phyloP scores from a whole-genome alignment of 2,113 vertebrate genomes.

The Lepidothrix coronata region DNA sequence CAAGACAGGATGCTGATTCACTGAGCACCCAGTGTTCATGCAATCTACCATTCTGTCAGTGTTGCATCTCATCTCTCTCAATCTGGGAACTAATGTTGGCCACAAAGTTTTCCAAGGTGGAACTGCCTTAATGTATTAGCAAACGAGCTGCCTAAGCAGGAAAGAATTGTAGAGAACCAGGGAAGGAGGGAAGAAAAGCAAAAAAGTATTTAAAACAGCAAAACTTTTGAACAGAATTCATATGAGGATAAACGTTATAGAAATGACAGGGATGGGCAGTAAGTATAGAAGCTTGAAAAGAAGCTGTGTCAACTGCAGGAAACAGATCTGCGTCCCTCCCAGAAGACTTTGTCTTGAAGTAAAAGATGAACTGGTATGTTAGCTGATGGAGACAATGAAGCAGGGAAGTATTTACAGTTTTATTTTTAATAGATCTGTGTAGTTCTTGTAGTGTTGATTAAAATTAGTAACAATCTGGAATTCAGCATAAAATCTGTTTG shows the following conservation, averaged over 20 bases:
- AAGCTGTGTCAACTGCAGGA: neutral
- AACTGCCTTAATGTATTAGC: neutral
- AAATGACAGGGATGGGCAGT: neutral
- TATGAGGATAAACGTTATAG: neutral
- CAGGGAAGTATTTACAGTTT: neutral
- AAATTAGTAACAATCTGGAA: neutral
- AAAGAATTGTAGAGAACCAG: neutral
- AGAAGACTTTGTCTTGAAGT: neutral
- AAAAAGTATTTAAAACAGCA: neutral
- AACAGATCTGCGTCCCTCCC: neutral
- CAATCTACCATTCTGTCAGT: neutral
- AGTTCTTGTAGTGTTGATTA: neutral
- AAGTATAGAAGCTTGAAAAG: neutral
- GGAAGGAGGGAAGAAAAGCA: neutral
- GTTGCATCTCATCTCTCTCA: neutral
- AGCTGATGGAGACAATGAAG: neutral
- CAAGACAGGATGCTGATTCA: neutral
- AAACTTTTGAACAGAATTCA: neutral
- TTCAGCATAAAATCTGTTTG: neutral
- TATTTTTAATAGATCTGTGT: neutral
- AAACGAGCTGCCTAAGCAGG: neutral
- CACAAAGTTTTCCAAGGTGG: neutral
- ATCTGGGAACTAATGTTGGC: neutral
- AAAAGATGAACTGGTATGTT: neutral
- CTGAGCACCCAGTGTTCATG: neutral